phyloP scores from a whole-genome alignment of 2,797 vertebrate species.

The Myotis findleyi region DNA sequence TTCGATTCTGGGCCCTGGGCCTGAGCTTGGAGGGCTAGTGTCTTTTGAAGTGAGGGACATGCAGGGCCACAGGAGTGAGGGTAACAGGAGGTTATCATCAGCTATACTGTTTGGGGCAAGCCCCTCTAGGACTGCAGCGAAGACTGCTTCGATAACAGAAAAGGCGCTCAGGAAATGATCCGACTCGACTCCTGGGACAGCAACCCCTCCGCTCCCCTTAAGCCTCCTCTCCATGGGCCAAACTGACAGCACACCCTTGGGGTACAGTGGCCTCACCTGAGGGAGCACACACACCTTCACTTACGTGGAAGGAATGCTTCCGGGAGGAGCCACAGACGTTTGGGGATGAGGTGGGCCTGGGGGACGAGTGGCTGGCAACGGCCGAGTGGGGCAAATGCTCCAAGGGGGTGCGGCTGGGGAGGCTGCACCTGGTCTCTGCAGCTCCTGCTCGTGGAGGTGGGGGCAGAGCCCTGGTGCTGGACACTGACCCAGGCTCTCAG shows the following conservation, averaged over 20 bases:
- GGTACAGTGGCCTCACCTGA: neutral
- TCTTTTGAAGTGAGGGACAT: neutral
- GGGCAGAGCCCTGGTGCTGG: too few relatives aligned
- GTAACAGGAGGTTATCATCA: neutral
- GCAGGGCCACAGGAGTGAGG: neutral
- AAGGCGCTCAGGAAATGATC: neutral
- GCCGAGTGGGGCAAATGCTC: neutral
- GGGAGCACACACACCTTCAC: neutral
- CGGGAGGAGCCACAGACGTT: neutral
- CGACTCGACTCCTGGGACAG: neutral
- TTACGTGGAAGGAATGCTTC: neutral
- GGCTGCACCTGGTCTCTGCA: neutral
- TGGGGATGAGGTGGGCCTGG: neutral
- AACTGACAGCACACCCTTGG: neutral
- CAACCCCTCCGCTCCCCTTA: neutral
- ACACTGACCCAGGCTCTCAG: neutral
- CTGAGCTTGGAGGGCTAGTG: neutral
- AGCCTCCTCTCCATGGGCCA: neutral
- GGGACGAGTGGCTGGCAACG: neutral
- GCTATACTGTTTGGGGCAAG: neutral
- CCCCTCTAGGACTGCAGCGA: neutral
- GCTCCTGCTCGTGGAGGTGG: neutral
- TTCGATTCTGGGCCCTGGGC: neutral
- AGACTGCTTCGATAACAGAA: neutral
- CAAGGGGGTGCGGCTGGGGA: neutral